These are phyloP conservation scores for Neosilurus hyrtlii DNA, from an alignment of 2,797 vertebrate genomes.

Conservation along the genomic window DNA sequence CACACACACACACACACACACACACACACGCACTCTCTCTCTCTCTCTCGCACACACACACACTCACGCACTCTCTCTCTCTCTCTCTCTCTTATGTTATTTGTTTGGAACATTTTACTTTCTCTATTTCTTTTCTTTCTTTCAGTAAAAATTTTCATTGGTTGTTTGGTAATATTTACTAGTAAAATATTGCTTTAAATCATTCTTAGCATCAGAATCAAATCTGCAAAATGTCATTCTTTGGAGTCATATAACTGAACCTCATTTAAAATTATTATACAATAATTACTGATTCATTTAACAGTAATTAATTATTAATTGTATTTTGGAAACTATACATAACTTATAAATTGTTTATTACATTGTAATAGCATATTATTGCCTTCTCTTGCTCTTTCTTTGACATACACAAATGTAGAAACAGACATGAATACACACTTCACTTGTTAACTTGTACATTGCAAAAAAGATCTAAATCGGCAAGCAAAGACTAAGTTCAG, in stretches of 20 bases:
- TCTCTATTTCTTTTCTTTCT: neutral
- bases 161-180: neutral
- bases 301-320: neutral
- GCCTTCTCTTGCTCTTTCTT: neutral
- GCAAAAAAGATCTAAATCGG: no score
- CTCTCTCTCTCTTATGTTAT: neutral
- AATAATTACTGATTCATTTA: neutral
- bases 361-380: neutral
- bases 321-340: neutral
- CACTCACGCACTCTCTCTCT: neutral
- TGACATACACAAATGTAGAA: no score
- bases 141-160: neutral
- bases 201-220: neutral
- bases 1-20: no score
- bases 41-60: neutral
- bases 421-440: no score
- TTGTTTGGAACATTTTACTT: neutral
- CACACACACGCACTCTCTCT: neutral
- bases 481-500: no score
- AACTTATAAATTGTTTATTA: neutral
- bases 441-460: no score
- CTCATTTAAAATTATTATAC: neutral
- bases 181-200: neutral
- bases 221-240: no score
- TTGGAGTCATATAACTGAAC: neutral